Evolutionary conservation across 35 echinoderm and acorn worm genomes (phyloP), one percentile per base, ranked within the genome.

Genomic region (Amphiura filiformis): DNA sequence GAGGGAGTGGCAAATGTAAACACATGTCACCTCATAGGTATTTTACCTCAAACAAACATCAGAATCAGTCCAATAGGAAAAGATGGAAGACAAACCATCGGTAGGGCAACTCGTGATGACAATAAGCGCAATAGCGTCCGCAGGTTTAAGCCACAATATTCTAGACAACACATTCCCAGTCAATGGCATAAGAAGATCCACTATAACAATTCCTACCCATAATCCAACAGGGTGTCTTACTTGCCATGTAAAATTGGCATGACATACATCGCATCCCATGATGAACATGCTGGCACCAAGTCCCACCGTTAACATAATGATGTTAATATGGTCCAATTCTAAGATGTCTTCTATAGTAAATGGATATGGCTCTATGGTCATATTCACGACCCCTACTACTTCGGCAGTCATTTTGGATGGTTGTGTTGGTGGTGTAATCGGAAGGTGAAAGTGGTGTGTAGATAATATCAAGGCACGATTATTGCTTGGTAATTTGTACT

Each of bases 191-290:
- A 70, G 15, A 70, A 70, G 61, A 70, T 70, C 61, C 61, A 70
- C 61, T 15, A 70, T 70, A n/a, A 70, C 61, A n/a, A 70, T 70
- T n/a, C 61, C 61, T n/a, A 70, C 61, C 61, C 61, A 70, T 70
- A 70, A n/a, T 70, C 61, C 61, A 11, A 70, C 61, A 4, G 61
- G 61, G 61, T 70, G 61, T 70, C 61, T 11, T 2, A 70, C 61
- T 70, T 70, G 61, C 61, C 61, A 70, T 5, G 61, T 70, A 23
- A 70, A 70, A 70, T 70, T 70, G 61, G 61, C 61, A 30, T 18
- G 17, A 23, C 61, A 70, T 3, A 70, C 61, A 26, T 70, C 61
- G 26, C 61, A 70, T 26, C 61, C 61, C 61, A 70, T 70, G 26
- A 70, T n/a, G 26, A 70, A 70, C 61, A 70, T 70, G 61, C 61